Evolutionary conservation across 2,113 vertebrate species (phyloP).

Genomic region (Oncorhynchus mykiss): DNA sequence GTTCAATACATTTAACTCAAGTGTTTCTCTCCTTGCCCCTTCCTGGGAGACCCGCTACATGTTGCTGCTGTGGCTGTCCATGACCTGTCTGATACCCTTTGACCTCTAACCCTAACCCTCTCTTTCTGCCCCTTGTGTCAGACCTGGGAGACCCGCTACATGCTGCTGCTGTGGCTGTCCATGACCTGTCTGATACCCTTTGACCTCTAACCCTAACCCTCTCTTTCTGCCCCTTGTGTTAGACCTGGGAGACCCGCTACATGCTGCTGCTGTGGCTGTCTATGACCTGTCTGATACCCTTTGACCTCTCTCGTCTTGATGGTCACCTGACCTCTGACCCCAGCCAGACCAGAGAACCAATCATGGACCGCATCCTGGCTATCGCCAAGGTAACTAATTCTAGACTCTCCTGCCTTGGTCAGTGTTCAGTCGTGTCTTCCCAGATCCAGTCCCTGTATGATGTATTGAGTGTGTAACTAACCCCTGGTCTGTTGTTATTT

Average conservation of each 20-base stretch:
- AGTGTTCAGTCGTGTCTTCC: neutral
- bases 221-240: no score
- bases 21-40: neutral
- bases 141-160: no score
- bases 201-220: no score
- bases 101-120: no score
- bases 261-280: no score
- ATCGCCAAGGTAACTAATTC: constrained; percentile 81
- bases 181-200: no score
- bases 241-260: no score
- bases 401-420: neutral
- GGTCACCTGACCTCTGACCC: constrained; percentile 68
- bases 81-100: no score
- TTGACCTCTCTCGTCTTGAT: constrained; percentile 91
- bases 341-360: constrained; percentile 64
- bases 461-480: constrained; percentile 10
- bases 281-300: constrained; percentile 36
- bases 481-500: constrained; percentile 30
- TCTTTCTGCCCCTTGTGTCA: no score
- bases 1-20: no score
- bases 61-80: no score
- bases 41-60: neutral
- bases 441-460: neutral
- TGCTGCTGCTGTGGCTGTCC: no score
- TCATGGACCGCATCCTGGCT: constrained; percentile 86